Conservation (phyloP, 2,797 vertebrate genomes). For the Protosalanx chinensis region DNA sequence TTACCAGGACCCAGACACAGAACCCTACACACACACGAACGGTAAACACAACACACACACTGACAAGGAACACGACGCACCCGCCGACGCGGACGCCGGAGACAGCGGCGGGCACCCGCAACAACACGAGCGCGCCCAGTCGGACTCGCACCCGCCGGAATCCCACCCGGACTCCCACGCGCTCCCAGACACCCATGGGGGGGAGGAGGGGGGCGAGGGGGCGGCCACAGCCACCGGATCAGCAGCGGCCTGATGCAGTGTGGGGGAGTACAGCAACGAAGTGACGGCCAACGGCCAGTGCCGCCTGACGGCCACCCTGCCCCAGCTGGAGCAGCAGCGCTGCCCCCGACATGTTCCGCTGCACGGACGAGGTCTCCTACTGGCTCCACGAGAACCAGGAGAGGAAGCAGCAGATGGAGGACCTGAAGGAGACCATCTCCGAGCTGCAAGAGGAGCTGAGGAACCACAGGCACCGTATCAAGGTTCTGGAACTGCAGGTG, state of each 20-base stretch:
- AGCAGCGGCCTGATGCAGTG: slow-evolving; percentile 35
- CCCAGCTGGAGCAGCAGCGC: slow-evolving; percentile 61
- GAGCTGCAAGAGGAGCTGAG: slow-evolving; percentile 78
- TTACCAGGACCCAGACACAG: not conserved
- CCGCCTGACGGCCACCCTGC: slow-evolving; percentile 62
- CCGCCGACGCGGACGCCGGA: not conserved
- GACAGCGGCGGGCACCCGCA: not conserved
- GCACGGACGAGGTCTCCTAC: slow-evolving; percentile 73
- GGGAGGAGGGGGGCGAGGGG: not conserved
- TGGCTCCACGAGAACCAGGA: slow-evolving; percentile 79
- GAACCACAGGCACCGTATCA: slow-evolving; percentile 73
- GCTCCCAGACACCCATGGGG: not conserved
- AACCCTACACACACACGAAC: not conserved
- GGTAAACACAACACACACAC: not conserved
- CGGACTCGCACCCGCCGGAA: not conserved
- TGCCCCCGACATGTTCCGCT: slow-evolving; percentile 82
- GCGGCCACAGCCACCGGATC: not conserved
- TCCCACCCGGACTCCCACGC: not conserved
- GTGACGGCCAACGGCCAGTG: slow-evolving; percentile 57
- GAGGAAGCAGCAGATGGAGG: slow-evolving; percentile 74
- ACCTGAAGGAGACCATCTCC: slow-evolving; percentile 67
- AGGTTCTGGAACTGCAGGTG: slow-evolving; percentile 75
- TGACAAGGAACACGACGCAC: not conserved
- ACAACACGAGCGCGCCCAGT: not conserved
- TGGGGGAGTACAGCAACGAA: slow-evolving; percentile 61